Base-by-base conservation (phyloP, 64 coral and sea anemone species). In the Catalaphyllia jardinei region DNA sequence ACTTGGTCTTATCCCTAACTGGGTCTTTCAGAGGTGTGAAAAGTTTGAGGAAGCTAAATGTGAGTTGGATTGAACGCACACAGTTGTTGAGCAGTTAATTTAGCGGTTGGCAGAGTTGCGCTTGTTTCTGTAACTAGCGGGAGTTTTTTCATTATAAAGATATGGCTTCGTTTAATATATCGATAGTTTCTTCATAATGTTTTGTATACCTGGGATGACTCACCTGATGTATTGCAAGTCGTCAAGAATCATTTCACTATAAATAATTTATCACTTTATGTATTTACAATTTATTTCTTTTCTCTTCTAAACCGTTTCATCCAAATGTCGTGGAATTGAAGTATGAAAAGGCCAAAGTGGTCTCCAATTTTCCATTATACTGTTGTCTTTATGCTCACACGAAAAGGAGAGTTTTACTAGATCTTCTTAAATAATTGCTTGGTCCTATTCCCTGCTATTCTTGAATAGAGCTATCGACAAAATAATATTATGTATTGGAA, bases 261-360 rank as follows among this genome's bases (percentile, higher is more conserved):
- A 27, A 69, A 85, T 85, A 67, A 71, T 85, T 85, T 71, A 85
- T 71, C 13, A 85, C 22, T 24, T 16, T 16, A n/a, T n/a, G 7
- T 24, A 46, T 71, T 57, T 19, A 16, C 33, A 9, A 31, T 51
- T 55, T 27, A 57, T 29, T 31, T 24, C n/a, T 20, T 7, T 69
- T n/a, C n/a, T n/a, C n/a, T n/a, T 69, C 8, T n/a, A 24, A n/a
- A 27, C 10, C 39, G 65, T 51, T 51, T 8, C 6, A 39, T 38
- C 16, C 62, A 46, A 9, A 67, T 67, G 30, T n/a, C 19, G 10
- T 85, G 60, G 19, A 38, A n/a, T 42, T 83, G 19, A 83, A 67
- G 12, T 46, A 39, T 83, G 4, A 28, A 67, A 83, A 22, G 24
- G 24, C 9, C 7, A 15, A 85, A 67, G 31, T 51, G 24, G 17